A percentile compares a stretch with the other conserved stretches of the same genome.
Conservation (phyloP, 2,888 invertebrate species). For the Venusia cambrica region DNA sequence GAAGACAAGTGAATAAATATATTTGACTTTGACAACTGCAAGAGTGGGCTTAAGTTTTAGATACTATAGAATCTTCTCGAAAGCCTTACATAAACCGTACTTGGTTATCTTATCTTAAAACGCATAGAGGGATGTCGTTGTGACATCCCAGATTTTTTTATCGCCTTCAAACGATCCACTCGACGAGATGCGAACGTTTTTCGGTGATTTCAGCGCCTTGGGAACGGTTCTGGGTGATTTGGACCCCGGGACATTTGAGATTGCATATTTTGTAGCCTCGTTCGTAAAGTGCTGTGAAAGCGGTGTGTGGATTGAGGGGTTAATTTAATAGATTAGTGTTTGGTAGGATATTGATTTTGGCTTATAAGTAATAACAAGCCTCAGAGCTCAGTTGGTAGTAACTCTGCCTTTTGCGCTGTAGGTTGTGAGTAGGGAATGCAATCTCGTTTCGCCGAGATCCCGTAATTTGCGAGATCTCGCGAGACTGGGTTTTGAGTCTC, state of each 20-base stretch:
- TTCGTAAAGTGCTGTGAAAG: slow-evolving; percentile 13
- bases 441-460: too few species aligned
- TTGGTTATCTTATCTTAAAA: slow-evolving; percentile 43
- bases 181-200: slow-evolving; percentile 36
- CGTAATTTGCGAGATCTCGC: too few species aligned
- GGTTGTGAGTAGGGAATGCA: too few species aligned
- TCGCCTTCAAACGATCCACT: slow-evolving; percentile 28
- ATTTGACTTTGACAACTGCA: too few species aligned
- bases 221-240: slow-evolving; percentile 18
- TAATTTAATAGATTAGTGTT: slow-evolving; percentile 13
- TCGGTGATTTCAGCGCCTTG: slow-evolving; percentile 39
- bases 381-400: too few species aligned
- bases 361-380: too few species aligned
- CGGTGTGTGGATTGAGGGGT: slow-evolving; percentile 11
- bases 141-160: slow-evolving; percentile 46
- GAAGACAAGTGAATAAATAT: too few species aligned
- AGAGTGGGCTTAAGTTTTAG: neutral
- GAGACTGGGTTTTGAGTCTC: too few species aligned
- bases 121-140: slow-evolving; percentile 36
- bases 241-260: slow-evolving; percentile 18
- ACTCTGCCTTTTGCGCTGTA: too few species aligned
- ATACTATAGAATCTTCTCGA: slow-evolving; percentile 14
- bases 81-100: slow-evolving; percentile 2
- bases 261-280: slow-evolving; percentile 25
- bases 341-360: too few species aligned